phyloP scores from a whole-genome alignment of 1,140 invertebrate species.

The Vanessa atalanta region DNA sequence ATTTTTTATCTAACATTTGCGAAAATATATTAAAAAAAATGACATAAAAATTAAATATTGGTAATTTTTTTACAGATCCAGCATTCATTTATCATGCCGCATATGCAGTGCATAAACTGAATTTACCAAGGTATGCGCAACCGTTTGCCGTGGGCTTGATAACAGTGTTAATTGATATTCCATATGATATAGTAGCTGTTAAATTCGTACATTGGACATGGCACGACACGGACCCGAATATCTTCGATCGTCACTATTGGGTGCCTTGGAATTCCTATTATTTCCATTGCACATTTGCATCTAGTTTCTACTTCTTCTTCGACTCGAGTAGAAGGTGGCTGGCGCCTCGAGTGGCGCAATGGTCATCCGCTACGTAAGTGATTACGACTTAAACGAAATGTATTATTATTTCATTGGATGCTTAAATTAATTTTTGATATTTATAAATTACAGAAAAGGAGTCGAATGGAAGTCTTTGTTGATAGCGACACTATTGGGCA shows the following conservation, averaged over 20 bases:
- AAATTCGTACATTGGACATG: conserved; percentile 92
- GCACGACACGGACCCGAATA: conserved; percentile 93
- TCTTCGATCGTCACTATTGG: conserved; percentile 89
- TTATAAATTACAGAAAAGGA: conserved; percentile 73
- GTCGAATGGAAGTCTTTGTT: conserved; percentile 82
- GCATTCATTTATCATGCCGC: conserved; percentile 88
- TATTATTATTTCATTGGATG: too few species aligned
- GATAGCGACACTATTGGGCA: conserved; percentile 83
- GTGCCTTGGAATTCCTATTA: conserved; percentile 91
- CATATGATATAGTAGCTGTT: conserved; percentile 90
- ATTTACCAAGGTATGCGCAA: conserved; percentile 85
- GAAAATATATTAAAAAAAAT: background rate
- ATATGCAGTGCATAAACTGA: conserved; percentile 84
- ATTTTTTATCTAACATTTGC: conserved; percentile 11
- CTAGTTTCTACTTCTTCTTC: conserved; percentile 87
- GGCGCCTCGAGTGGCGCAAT: conserved; percentile 79
- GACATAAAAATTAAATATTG: background rate
- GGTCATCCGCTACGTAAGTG: conserved; percentile 77
- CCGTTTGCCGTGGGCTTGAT: conserved; percentile 89
- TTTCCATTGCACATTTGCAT: conserved; percentile 89
- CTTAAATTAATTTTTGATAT: background rate
- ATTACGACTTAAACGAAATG: background rate
- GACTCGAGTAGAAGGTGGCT: conserved; percentile 81
- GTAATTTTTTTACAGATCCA: conserved; percentile 83
- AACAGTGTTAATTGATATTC: conserved; percentile 88